Evolutionary conservation across 1,140 invertebrate genomes (phyloP).

Genomic region (Diachasma alloeum): DNA sequence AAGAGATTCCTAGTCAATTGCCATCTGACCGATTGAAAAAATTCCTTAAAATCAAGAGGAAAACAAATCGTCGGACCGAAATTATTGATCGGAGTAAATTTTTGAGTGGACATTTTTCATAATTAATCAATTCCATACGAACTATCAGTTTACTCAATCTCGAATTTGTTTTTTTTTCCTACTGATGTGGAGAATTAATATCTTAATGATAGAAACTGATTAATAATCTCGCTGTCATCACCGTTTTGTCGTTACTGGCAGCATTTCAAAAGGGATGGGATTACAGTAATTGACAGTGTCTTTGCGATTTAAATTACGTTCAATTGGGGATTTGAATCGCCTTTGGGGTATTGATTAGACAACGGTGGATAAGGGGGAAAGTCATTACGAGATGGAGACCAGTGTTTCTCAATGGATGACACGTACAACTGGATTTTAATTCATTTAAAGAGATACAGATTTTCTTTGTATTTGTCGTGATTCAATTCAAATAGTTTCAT

Average conservation of each 20-base stretch:
- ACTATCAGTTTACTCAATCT: neutral
- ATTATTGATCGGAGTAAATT: constrained; percentile 25
- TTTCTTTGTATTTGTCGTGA: neutral
- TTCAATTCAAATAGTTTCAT: neutral
- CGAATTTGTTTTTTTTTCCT: neutral
- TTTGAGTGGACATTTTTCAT: neutral
- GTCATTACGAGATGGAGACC: neutral
- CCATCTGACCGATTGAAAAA: neutral
- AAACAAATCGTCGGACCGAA: constrained; percentile 12
- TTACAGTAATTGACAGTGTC: neutral
- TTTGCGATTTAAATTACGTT: neutral
- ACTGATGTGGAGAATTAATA: neutral
- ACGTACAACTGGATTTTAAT: neutral
- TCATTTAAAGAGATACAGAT: neutral
- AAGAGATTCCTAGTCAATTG: neutral
- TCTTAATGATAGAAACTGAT: neutral
- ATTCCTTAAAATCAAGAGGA: neutral
- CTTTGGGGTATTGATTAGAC: neutral
- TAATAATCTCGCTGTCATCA: neutral
- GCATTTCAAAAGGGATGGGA: neutral
- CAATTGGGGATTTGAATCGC: neutral
- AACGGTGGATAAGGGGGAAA: neutral
- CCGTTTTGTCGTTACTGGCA: neutral
- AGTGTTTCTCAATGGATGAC: constrained; percentile 1
- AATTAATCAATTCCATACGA: neutral